Base-by-base conservation (phyloP, 2,113 vertebrate species). In the Misgurnus mizolepis region DNA sequence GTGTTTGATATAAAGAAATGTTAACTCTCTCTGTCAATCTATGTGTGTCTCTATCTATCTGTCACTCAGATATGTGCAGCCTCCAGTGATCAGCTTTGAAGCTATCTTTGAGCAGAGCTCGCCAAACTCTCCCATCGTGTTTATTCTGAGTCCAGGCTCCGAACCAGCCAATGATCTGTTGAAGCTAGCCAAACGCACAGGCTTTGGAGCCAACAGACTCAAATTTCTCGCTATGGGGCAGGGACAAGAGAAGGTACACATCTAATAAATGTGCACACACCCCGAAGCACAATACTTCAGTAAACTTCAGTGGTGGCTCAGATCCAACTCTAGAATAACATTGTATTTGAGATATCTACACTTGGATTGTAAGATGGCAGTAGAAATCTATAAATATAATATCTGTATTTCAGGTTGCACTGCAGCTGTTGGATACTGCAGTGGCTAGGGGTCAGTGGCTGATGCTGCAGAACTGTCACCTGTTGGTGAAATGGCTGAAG, bases 171-270 rank as follows among this genome's bases (percentile, higher is more conserved):
- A 83, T 67, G 97, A 99, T 83, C 95, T 99, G 9, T 95, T 93
- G 93, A 98, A 98, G 82, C 87, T 99, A 77, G 96, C 97, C 0
- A 95, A 97, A 72, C 92, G 88, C 53, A 92, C 86, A 0, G 95
- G 94, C 14, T 96, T 98, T 83, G 95, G 92, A 76, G 94, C 92
- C 22, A 95, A 88, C 79, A 94, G 94, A 75, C 95, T 98, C 80
- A 96, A 95, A 79, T 94, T 96, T 85, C 95, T 99, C 0, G 97
- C 97, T 18, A 98, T 99, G 98, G 98, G 98, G 27, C 97, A 99
- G 88, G 96, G 98, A 15, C 98, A 99, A 75, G 97, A 99, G 68
- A 95, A 95, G 94, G 98, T 97, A 93, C 61, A 34, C 45, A 39
- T 5, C 6, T 12, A 14, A 1, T 9, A 27, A 39, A 27, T 34